Conservation (phyloP, 2,797 vertebrate species). For the Microcaecilia unicolor region DNA sequence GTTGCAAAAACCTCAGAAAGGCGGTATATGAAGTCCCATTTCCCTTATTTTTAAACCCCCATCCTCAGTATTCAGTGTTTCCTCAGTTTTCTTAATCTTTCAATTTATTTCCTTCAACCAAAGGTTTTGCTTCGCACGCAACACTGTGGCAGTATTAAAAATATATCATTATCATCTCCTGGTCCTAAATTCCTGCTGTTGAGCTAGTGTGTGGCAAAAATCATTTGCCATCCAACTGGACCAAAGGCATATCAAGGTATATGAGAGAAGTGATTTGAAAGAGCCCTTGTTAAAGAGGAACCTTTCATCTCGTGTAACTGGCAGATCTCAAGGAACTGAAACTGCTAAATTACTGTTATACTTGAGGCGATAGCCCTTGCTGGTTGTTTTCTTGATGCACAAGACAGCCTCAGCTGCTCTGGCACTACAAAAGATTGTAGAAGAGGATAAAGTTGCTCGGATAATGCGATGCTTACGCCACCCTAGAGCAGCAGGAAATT, state of each 20-base stretch:
- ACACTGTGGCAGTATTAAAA: neutral
- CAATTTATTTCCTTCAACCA: no score
- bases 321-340: neutral
- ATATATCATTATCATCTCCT: neutral
- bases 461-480: no score
- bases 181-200: neutral
- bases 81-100: no score
- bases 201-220: neutral
- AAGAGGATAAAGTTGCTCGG: no score
- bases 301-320: neutral
- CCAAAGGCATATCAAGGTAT: neutral
- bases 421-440: no score
- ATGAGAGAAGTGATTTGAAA: neutral
- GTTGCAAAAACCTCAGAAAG: no score
- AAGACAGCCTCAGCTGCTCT: no score
- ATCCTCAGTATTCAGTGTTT: no score
- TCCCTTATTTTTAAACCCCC: no score
- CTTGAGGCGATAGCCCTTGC: neutral
- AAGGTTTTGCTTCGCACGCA: neutral
- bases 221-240: neutral
- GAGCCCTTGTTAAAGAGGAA: no score
- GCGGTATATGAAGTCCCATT: no score
- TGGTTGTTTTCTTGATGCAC: neutral
- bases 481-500: no score
- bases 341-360: neutral